A percentile compares a stretch with the other conserved stretches of the same genome.
Evolutionary conservation across 2,113 vertebrate genomes (phyloP).

Genomic region (Pomatostomus ruficeps): DNA sequence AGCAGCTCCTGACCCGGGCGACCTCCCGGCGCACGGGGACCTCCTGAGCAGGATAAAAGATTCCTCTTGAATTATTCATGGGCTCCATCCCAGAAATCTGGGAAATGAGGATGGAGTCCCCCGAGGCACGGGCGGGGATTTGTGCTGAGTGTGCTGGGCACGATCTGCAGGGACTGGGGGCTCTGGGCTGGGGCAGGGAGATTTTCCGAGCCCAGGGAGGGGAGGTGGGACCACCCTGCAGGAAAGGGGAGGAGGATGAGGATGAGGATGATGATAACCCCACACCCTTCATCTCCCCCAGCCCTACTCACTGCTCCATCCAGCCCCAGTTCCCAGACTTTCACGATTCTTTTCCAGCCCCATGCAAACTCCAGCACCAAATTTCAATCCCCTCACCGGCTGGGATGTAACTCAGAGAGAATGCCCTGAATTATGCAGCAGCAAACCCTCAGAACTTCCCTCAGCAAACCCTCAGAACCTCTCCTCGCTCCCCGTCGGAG

Average conservation of each 20-base stretch:
- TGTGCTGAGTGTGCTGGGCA: rapidly evolving
- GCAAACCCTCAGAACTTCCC: neutral
- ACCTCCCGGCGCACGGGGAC: neutral
- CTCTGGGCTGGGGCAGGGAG: rapidly evolving
- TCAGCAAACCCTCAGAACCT: neutral
- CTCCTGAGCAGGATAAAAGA: neutral
- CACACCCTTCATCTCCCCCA: rapidly evolving
- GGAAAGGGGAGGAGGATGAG: too few relatives aligned
- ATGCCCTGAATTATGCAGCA: neutral
- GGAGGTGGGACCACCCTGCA: neutral
- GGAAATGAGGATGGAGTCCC: neutral
- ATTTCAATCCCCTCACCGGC: neutral
- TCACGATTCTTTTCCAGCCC: neutral
- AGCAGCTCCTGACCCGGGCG: neutral
- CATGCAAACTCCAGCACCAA: neutral
- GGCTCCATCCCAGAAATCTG: rapidly evolving
- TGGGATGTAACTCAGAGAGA: neutral
- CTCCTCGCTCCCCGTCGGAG: rapidly evolving
- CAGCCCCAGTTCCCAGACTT: neutral
- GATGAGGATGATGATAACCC: neutral
- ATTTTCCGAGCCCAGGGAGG: too few relatives aligned
- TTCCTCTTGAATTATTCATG: neutral
- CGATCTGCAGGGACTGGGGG: rapidly evolving
- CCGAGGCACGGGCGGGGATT: neutral
- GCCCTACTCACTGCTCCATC: neutral